Base-by-base conservation (phyloP, 2,797 vertebrate genomes). In the Bryconaethiops microstoma region DNA sequence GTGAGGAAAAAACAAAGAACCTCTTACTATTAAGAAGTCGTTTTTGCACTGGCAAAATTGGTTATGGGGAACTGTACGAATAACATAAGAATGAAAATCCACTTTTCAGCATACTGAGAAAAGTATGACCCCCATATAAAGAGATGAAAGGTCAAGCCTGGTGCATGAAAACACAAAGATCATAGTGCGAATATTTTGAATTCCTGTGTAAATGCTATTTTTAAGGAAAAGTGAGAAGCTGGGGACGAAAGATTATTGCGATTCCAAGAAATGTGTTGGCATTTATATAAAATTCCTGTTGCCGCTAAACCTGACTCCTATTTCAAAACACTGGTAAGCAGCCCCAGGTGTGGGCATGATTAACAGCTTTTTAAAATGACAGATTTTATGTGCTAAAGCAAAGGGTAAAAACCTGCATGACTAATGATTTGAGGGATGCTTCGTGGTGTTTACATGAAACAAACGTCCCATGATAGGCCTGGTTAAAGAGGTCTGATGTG, bases 381-480 rank as follows among this genome's bases (percentile, higher is more conserved):
- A 62, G 77, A 70, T 35, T n/a, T 64, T 39, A 65, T 8, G 21
- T 19, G 17, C 52, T 68, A 69, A 80, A 65, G 23, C 23, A 16
- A 23, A 23, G 14, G 25, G 25, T 6, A 29, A 29, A 13, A 23
- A 14, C 25, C 13, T 16, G 23, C 7, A 63, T 63, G 60, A 63
- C 25, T 29, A 35, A 63, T 63, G 4, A 59, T 4, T 9, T 10
- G n/a, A 59, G 2, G 35, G 29, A 65, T 17, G 29, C 39, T 65
- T 65, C 25, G 40, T 19, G 63, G 16, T 65, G 63, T 65, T 65
- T 65, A 19, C 39, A 73, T 52, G 50, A 50, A 79, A 60, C n/a
- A 55, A 52, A 74, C 59, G 40, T 82, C 79, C 74, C 76, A 69
- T 70, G 67, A 72, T 48, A 54, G 23, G 45, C 45, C 59, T 48